Conservation (phyloP, 2,113 vertebrate species). For the Calidris pygmaea region DNA sequence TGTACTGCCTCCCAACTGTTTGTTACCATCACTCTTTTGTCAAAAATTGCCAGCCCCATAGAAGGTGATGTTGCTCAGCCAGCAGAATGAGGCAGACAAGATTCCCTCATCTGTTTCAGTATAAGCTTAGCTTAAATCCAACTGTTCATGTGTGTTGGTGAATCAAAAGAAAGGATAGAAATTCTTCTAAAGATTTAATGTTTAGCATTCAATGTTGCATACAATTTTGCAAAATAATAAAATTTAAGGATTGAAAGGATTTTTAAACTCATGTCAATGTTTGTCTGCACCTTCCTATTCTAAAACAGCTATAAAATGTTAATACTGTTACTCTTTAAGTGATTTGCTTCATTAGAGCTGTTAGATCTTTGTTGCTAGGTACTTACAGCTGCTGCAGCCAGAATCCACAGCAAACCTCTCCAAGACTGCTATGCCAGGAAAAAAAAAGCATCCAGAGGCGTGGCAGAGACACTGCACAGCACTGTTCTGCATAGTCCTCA, state of each 20-base stretch:
- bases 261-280: not conserved
- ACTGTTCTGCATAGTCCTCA: not conserved
- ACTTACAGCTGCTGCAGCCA: not conserved
- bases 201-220: accelerated
- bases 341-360: not conserved
- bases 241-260: not conserved
- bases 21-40: not conserved
- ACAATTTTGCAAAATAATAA: not conserved
- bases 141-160: not conserved
- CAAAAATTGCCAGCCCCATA: not conserved
- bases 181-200: not conserved
- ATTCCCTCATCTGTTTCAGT: not conserved
- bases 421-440: not conserved
- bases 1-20: not conserved
- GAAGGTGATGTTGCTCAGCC: not conserved
- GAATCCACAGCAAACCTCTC: not conserved
- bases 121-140: not conserved
- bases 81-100: not conserved
- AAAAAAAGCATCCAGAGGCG: not conserved
- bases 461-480: not conserved
- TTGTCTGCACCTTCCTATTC: not conserved
- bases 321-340: not conserved
- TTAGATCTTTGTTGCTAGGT: not conserved
- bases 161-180: not conserved
- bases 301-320: not conserved